These are phyloP conservation scores for Drosophila ficusphila DNA, from an alignment of 1,140 invertebrate species.

Conservation along the genomic window DNA sequence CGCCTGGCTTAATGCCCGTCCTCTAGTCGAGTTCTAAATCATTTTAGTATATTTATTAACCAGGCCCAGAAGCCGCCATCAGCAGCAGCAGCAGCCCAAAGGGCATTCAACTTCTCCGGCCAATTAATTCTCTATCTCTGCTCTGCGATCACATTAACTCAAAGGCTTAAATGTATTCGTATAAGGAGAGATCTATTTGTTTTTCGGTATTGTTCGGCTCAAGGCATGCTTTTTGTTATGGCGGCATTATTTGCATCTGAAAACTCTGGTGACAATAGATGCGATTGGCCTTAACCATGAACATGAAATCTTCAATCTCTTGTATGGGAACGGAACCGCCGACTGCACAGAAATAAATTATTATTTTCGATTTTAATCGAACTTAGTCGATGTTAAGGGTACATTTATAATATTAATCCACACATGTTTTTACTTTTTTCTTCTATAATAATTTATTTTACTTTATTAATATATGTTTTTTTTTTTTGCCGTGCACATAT, in stretches of 20 bases:
- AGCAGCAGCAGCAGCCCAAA: slow-evolving; percentile 11
- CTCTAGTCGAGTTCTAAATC: slow-evolving; percentile 62
- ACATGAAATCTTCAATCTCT: slow-evolving; percentile 36
- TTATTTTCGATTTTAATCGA: not conserved
- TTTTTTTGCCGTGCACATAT: not conserved
- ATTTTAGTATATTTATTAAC: slow-evolving; percentile 52
- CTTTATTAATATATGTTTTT: too few species aligned
- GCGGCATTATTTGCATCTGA: slow-evolving; percentile 46
- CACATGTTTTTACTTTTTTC: too few species aligned
- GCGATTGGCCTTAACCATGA: slow-evolving; percentile 55
- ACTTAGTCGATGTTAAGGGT: not conserved
- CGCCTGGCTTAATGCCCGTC: slow-evolving; percentile 35
- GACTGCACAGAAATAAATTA: not conserved
- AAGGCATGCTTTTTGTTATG: slow-evolving; percentile 26
- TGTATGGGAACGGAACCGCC: slow-evolving; percentile 22
- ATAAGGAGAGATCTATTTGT: slow-evolving; percentile 34
- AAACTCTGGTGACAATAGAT: slow-evolving; percentile 23
- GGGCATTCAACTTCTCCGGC: slow-evolving; percentile 69
- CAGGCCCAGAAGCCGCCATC: slow-evolving; percentile 10
- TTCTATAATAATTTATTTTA: too few species aligned
- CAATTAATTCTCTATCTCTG: slow-evolving; percentile 24
- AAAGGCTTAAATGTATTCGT: slow-evolving; percentile 11
- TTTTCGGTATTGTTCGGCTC: slow-evolving; percentile 13
- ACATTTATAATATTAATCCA: too few species aligned
- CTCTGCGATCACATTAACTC: slow-evolving; percentile 24